Evolutionary conservation across 2,113 vertebrate genomes (phyloP).

Genomic region (Chlorodrepanis virens): DNA sequence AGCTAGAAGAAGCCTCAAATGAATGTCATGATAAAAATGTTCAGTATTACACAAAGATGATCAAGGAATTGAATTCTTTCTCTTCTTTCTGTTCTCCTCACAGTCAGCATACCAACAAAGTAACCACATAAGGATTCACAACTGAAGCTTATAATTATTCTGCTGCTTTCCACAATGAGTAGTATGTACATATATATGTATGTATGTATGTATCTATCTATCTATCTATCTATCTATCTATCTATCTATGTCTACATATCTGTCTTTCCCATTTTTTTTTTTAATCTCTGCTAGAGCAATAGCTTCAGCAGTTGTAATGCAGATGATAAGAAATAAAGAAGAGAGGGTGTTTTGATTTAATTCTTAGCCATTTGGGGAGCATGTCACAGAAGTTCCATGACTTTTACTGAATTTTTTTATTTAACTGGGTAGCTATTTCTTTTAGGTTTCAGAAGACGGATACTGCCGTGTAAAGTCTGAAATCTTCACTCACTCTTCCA

Average conservation of each 20-base stretch:
- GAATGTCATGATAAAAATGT: not conserved
- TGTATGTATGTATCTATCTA: not conserved
- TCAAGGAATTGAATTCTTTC: not conserved
- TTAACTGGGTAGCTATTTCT: not conserved
- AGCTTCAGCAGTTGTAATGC: not conserved
- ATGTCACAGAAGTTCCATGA: not conserved
- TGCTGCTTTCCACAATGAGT: not conserved
- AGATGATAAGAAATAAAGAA: not conserved
- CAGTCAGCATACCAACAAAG: not conserved
- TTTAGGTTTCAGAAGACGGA: not conserved
- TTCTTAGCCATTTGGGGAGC: not conserved
- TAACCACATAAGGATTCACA: not conserved
- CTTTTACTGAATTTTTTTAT: not conserved
- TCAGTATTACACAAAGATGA: not conserved
- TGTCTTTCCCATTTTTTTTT: not conserved
- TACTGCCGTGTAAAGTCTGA: not conserved
- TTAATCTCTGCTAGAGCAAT: not conserved
- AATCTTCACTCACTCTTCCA: not conserved
- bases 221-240: not conserved
- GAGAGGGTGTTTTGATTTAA: not conserved
- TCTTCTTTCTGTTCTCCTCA: not conserved
- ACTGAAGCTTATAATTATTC: not conserved
- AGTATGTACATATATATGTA: too few relatives aligned
- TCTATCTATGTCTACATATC: not conserved
- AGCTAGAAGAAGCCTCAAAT: not conserved